Base-by-base conservation (phyloP, 2,797 vertebrate genomes). In the Sebastes trivittatus region DNA sequence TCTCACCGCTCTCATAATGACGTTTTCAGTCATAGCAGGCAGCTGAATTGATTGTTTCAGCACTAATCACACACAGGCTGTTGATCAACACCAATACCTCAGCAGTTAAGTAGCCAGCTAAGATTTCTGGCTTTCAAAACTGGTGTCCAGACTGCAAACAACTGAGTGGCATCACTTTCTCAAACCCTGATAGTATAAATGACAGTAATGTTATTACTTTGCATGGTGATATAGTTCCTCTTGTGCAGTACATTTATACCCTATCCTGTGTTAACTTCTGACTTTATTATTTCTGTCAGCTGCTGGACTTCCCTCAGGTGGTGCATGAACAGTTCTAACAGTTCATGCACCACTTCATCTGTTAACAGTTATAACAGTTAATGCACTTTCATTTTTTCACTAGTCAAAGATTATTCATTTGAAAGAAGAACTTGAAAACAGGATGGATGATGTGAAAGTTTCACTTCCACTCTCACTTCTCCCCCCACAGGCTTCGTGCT, bases 401-500 rank as follows among this genome's bases (percentile, higher is more conserved):
- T 3, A 7, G 1, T 30, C 13, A 36, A 16, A 20, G 2, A 62
- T 36, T 7, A 10, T 10, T 30, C 2, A 1, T 54, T 49, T 22
- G 3, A 90, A 88, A 86, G 32, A 42, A 75, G 86, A 91, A 89
- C 11, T 79, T 36, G 18, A 62, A 71, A 78, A 2, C 11, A 20
- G 6, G 2, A 59, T 13, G 1, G 1, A 14, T 18, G 65, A 73
- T 52, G 62, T 87, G 86, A 88, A 85, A 83, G 49, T 30, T 2
- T 11, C 14, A 18, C 52, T 79, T 67, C 64, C 32, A 11, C 30
- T 84, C 25, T 86, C 85, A 66, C 80, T 84, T 66, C 85, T 56
- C 27, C 34, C 29, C 9, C 2, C 3, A 36, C 85, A 96, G 95
- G 95, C 94, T 0, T 86, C 94, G 74, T 96, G 95, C 82, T 96